Conservation (phyloP, 2,797 vertebrate genomes). For the Dendrocincla tyrannina region DNA sequence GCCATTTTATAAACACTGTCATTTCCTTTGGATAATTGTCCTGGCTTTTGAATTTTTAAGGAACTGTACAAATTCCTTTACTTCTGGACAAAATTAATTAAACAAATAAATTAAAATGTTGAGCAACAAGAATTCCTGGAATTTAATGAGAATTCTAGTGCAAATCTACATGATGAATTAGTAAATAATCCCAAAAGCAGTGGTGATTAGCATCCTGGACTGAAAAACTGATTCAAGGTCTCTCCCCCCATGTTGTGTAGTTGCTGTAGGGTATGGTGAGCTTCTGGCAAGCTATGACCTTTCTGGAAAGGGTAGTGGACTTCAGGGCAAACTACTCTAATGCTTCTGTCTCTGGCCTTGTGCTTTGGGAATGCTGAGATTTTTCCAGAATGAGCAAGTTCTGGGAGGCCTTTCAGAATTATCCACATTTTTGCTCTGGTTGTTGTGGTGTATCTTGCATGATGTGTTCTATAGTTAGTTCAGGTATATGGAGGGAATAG, state of each 20-base stretch:
- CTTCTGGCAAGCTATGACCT: background rate
- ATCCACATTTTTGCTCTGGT: background rate
- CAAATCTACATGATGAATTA: background rate
- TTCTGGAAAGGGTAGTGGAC: background rate
- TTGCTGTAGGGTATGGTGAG: background rate
- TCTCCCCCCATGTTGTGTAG: background rate
- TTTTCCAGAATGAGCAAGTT: background rate
- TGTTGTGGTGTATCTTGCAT: fast-evolving
- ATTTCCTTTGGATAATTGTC: conserved; percentile 24
- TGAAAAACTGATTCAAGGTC: background rate
- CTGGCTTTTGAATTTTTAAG: background rate
- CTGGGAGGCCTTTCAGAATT: background rate
- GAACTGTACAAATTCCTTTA: background rate
- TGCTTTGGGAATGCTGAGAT: background rate
- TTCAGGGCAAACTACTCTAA: background rate
- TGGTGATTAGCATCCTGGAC: background rate
- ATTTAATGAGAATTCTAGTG: background rate
- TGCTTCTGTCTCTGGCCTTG: background rate
- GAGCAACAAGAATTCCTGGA: background rate
- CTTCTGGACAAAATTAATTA: background rate
- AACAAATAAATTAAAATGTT: background rate
- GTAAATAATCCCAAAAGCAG: background rate
- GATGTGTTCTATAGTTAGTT: background rate
- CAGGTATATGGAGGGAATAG: background rate
- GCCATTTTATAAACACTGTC: background rate